Conservation (phyloP, 2,113 vertebrate species). For the Tupaia tana region DNA sequence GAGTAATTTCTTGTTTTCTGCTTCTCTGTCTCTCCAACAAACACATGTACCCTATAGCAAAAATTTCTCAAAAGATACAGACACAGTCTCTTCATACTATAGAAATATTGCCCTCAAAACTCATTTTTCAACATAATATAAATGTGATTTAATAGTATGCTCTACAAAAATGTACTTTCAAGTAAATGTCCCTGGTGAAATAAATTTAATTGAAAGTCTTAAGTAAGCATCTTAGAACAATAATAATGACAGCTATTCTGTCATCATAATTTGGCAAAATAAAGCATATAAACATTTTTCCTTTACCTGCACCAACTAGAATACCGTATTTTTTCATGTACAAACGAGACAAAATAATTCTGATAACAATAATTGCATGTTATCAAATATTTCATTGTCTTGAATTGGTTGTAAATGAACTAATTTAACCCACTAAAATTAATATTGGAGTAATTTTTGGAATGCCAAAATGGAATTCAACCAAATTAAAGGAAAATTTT, state of each 20-base stretch:
- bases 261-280: constrained; percentile 13
- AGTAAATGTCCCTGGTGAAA: background rate
- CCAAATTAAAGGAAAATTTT: constrained; percentile 8
- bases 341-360: constrained; percentile 25
- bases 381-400: constrained; percentile 39
- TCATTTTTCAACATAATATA: constrained; percentile 5
- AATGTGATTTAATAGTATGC: constrained; percentile 25
- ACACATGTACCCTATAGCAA: too few relatives aligned
- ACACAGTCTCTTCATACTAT: background rate
- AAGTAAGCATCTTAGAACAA: background rate
- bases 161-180: constrained; percentile 36
- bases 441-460: constrained; percentile 38
- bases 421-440: constrained; percentile 51
- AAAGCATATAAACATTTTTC: constrained; percentile 34
- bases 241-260: background rate
- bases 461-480: constrained; percentile 46
- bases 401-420: constrained; percentile 26
- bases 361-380: constrained; percentile 39
- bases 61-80: too few relatives aligned
- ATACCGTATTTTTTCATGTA: background rate
- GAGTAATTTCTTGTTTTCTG: too few relatives aligned
- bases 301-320: constrained; percentile 1
- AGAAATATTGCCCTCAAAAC: background rate
- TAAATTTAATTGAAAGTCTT: constrained; percentile 18
- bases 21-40: too few relatives aligned